Conservation (phyloP, 2,797 vertebrate species). For the Lagocephalus sceleratus region DNA sequence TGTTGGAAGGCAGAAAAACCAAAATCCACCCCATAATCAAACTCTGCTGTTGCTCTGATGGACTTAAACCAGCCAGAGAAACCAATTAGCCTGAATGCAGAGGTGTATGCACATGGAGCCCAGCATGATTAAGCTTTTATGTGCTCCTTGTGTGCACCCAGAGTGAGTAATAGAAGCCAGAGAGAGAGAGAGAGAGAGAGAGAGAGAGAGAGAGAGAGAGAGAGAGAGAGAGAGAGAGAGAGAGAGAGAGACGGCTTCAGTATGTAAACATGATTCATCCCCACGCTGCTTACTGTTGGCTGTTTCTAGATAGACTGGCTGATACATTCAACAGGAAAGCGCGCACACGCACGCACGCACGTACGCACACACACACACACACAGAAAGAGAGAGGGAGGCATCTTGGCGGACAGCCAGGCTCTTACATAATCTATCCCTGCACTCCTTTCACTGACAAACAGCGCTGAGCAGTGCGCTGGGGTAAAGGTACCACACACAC, state of each 20-base stretch:
- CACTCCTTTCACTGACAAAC: conserved; percentile 45
- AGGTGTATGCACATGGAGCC: conserved; percentile 38
- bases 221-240: too few species aligned
- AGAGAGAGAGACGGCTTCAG: conserved; percentile 64
- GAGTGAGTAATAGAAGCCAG: conserved; percentile 55
- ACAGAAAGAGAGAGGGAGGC: conserved; percentile 9
- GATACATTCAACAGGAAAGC: conserved; percentile 44
- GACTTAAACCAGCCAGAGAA: conserved; percentile 50
- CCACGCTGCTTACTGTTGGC: conserved; percentile 55
- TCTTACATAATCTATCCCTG: conserved; percentile 69
- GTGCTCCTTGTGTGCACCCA: conserved; percentile 50
- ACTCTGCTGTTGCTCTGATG: conserved; percentile 6
- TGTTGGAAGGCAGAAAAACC: neutral
- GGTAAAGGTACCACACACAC: conserved; percentile 18
- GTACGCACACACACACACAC: conserved; percentile 16
- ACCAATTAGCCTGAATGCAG: conserved; percentile 44
- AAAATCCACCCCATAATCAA: conserved; percentile 10
- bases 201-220: too few species aligned
- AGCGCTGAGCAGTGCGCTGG: conserved; percentile 18
- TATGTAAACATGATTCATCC: conserved; percentile 67
- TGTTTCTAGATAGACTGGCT: conserved; percentile 52
- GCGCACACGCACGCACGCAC: conserved; percentile 20
- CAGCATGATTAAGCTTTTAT: conserved; percentile 61
- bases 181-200: too few species aligned
- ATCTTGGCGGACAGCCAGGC: conserved; percentile 49